Percentiles rank a stretch among this genome's conserved stretches.
Evolutionary conservation across 2,797 vertebrate species (phyloP).

Genomic region (Tapera naevia): DNA sequence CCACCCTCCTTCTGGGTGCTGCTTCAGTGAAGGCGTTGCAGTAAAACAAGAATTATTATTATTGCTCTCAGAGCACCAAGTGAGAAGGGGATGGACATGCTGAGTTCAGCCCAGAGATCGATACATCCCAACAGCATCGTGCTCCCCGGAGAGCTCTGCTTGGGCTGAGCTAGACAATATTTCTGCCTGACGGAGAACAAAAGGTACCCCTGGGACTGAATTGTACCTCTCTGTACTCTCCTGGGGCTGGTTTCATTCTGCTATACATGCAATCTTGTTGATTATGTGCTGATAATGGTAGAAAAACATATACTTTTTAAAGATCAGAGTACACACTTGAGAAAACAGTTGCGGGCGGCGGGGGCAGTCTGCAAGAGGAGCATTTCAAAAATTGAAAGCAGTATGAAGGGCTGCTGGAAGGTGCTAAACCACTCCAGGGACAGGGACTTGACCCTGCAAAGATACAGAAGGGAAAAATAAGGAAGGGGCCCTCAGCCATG

Average conservation of each 20-base stretch:
- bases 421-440: background rate
- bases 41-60: background rate
- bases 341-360: background rate
- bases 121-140: background rate
- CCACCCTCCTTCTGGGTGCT: background rate
- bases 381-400: background rate
- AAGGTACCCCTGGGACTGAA: background rate
- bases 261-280: background rate
- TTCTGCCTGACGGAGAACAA: background rate
- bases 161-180: background rate
- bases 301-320: background rate
- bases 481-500: background rate
- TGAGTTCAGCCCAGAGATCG: background rate
- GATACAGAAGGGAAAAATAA: rapidly evolving
- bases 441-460: background rate
- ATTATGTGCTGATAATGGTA: background rate
- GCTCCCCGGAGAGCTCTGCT: background rate
- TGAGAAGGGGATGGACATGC: rapidly evolving
- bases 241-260: background rate
- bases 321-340: background rate
- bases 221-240: background rate
- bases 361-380: background rate
- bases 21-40: background rate
- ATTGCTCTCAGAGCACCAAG: background rate
- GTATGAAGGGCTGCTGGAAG: background rate